phyloP scores from a whole-genome alignment of 1,140 invertebrate genomes.

The Aphelinus certus region DNA sequence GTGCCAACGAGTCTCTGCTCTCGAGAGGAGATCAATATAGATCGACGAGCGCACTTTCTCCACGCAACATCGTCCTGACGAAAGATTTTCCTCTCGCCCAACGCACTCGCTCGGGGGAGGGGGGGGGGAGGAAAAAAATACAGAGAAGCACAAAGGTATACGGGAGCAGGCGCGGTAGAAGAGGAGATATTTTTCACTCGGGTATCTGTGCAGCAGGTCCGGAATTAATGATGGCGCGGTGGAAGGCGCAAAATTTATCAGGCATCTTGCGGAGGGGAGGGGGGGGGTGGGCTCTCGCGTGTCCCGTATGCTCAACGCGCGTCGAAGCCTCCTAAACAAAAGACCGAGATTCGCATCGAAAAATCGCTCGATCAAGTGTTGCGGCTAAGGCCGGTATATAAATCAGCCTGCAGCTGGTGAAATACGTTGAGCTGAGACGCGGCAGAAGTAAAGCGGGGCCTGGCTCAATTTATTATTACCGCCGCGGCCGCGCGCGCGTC shows the following conservation, averaged over 20 bases:
- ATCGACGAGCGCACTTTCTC: too few relatives aligned
- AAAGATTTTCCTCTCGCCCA: too few relatives aligned
- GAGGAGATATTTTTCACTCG: conserved; percentile 3
- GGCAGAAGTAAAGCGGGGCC: too few relatives aligned
- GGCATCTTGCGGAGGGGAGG: not conserved
- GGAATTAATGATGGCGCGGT: conserved; percentile 13
- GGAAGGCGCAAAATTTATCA: conserved; percentile 22
- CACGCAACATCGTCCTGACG: too few relatives aligned
- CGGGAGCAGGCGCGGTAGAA: not conserved
- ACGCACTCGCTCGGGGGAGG: not conserved
- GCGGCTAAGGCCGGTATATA: too few relatives aligned
- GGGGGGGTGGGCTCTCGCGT: not conserved
- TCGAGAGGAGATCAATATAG: too few relatives aligned
- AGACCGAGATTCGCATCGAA: conserved; percentile 20
- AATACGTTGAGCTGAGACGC: too few relatives aligned
- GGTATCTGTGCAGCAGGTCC: not conserved
- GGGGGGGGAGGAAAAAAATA: too few relatives aligned
- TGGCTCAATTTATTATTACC: conserved; percentile 31
- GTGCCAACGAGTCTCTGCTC: too few relatives aligned
- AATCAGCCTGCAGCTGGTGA: too few relatives aligned
- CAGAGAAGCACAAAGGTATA: too few relatives aligned
- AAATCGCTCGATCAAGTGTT: conserved; percentile 27
- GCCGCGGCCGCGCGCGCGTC: not conserved
- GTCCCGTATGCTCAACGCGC: conserved; percentile 18
- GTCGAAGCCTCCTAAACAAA: conserved; percentile 10